These are phyloP conservation scores for Pseudomugil gertrudae DNA, from an alignment of 2,797 vertebrate species.

Conservation along the genomic window DNA sequence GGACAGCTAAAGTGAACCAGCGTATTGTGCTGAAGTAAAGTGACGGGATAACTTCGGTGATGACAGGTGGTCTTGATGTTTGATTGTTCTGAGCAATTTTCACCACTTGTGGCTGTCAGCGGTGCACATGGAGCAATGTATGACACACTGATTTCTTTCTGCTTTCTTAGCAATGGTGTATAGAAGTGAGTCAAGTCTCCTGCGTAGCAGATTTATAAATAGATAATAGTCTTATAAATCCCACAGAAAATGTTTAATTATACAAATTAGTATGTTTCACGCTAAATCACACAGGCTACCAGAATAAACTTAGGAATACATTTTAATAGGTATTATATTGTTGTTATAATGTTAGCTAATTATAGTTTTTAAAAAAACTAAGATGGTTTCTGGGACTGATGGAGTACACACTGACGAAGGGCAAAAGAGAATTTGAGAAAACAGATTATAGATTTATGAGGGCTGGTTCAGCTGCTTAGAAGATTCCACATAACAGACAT, in stretches of 20 bases:
- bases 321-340: not conserved
- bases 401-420: not conserved
- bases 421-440: not conserved
- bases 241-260: no score
- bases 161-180: not conserved
- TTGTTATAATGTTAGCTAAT: not conserved
- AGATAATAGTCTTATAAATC: no score
- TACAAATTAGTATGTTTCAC: not conserved
- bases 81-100: slow-evolving; percentile 2
- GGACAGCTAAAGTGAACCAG: slow-evolving; percentile 3
- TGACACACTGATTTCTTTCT: not conserved
- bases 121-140: not conserved
- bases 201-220: not conserved
- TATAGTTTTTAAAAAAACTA: not conserved
- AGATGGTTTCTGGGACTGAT: not conserved
- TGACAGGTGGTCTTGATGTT: slow-evolving; percentile 35
- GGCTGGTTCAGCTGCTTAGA: slow-evolving; percentile 3
- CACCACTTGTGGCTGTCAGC: not conserved
- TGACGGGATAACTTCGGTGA: not conserved
- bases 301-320: not conserved
- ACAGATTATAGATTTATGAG: slow-evolving; percentile 17
- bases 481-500: slow-evolving; percentile 14
- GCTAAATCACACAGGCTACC: not conserved
- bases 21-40: slow-evolving; percentile 3
- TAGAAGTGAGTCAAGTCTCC: not conserved